Conservation (phyloP, 2,113 vertebrate species). For the Pollimyrus isidori region DNA sequence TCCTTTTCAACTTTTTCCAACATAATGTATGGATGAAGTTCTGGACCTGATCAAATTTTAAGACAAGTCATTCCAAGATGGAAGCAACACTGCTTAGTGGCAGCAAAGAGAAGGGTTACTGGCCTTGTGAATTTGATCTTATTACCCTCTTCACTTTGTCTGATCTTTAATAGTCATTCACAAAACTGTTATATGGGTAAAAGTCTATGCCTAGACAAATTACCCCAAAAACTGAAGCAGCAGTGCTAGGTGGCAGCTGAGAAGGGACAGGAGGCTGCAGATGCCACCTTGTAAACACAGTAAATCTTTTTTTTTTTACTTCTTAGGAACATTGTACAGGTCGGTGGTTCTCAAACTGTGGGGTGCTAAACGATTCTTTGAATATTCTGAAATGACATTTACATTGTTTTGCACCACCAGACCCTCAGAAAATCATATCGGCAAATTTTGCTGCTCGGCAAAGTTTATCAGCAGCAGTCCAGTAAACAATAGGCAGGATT, state of each 20-base stretch:
- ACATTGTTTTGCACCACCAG: too few relatives aligned
- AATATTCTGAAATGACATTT: too few relatives aligned
- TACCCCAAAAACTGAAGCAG: too few relatives aligned
- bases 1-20: not conserved
- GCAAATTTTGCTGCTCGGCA: too few relatives aligned
- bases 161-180: not conserved
- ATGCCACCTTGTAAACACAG: not conserved
- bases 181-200: not conserved
- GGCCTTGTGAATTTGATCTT: too few relatives aligned
- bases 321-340: not conserved
- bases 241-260: too few relatives aligned
- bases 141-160: not conserved
- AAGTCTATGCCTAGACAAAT: too few relatives aligned
- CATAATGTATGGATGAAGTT: not conserved
- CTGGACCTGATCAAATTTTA: not conserved
- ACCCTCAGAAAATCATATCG: too few relatives aligned
- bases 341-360: not conserved
- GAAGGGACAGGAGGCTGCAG: not conserved
- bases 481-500: not conserved
- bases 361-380: too few relatives aligned
- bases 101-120: too few relatives aligned
- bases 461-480: not conserved
- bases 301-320: not conserved
- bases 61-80: too few relatives aligned
- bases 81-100: too few relatives aligned